These are phyloP conservation scores for Aplysia californica DNA, from an alignment of 1,140 invertebrate genomes.

Conservation along the genomic window DNA sequence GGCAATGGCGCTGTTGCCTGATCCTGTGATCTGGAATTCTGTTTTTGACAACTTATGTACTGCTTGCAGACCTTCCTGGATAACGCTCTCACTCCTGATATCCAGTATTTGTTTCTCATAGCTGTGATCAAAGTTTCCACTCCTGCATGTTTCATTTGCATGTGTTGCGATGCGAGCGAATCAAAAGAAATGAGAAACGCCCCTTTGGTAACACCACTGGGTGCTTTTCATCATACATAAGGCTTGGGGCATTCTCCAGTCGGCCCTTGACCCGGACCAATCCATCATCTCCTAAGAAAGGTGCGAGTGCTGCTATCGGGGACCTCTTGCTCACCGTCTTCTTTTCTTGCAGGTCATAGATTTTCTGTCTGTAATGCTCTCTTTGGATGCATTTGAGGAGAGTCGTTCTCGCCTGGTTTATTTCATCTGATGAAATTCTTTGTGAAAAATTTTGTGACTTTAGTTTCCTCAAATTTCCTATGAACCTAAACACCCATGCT, in stretches of 20 bases:
- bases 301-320: neutral
- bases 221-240: neutral
- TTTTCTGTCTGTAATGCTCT: neutral
- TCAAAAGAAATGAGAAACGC: neutral
- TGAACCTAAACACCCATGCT: neutral
- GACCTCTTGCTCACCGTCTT: neutral
- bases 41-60: slow-evolving; percentile 2
- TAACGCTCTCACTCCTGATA: neutral
- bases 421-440: neutral
- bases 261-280: neutral
- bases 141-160: neutral
- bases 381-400: neutral
- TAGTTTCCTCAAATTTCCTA: neutral
- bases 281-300: slow-evolving; percentile 10
- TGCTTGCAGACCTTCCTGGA: neutral
- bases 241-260: neutral
- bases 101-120: slow-evolving; percentile 18
- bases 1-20: slow-evolving; percentile 1
- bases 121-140: neutral
- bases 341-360: neutral
- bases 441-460: slow-evolving; percentile 1
- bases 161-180: neutral
- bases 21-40: neutral
- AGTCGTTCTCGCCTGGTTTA: neutral
- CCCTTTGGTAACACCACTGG: slow-evolving; percentile 5